Evolutionary conservation across 1,140 invertebrate genomes (phyloP).

Genomic region (Drosophila littoralis): DNA sequence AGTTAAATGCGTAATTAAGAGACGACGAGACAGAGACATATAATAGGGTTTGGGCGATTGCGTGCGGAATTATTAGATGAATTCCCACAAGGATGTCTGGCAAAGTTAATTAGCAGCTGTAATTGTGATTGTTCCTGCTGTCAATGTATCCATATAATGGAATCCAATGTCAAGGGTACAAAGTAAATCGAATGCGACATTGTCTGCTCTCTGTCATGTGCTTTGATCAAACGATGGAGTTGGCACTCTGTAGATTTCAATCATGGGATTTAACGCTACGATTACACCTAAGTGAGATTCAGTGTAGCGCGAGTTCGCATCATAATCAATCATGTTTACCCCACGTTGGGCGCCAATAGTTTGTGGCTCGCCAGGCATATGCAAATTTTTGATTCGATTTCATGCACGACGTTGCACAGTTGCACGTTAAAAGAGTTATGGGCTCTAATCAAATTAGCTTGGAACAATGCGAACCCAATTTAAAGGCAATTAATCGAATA

Average conservation of each 20-base stretch:
- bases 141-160: neutral
- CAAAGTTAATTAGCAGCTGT: constrained; percentile 23
- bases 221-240: neutral
- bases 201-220: neutral
- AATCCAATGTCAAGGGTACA: constrained; percentile 14
- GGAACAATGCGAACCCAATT: constrained; percentile 46
- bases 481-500: constrained; percentile 59
- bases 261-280: constrained; percentile 2
- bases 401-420: constrained; percentile 16
- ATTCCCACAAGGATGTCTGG: constrained; percentile 21
- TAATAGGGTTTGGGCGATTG: neutral
- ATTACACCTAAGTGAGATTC: constrained; percentile 50
- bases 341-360: constrained; percentile 4
- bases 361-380: neutral
- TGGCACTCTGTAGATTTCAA: neutral
- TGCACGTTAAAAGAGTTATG: constrained; percentile 4
- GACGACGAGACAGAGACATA: neutral
- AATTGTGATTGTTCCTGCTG: constrained; percentile 14
- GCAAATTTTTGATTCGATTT: constrained; percentile 21
- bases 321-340: constrained; percentile 42
- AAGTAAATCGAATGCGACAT: constrained; percentile 5
- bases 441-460: constrained; percentile 52
- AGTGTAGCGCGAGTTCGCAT: constrained; percentile 25
- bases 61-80: constrained; percentile 15
- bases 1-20: neutral